Conservation (phyloP, 2,888 invertebrate genomes). For the Allolobophora icterica region DNA sequence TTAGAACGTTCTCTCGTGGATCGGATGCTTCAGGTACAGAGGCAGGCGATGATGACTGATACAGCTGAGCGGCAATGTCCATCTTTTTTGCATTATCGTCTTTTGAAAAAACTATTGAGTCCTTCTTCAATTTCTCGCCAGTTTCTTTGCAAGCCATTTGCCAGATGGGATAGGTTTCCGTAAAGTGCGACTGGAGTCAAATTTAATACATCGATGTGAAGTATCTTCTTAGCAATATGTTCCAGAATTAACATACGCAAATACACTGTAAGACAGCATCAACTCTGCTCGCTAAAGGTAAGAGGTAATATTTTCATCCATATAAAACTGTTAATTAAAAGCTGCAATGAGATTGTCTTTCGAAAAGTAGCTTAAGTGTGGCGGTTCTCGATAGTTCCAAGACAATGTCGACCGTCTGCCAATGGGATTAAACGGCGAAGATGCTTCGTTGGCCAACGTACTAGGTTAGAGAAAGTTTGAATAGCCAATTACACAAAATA, state of each 20-base stretch:
- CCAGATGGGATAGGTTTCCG: not conserved
- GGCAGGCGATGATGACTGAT: not conserved
- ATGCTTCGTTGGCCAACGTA: not conserved
- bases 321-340: not conserved
- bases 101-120: not conserved
- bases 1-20: constrained; percentile 7
- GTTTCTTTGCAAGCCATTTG: not conserved
- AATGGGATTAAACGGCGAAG: not conserved
- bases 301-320: not conserved
- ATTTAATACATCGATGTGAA: not conserved
- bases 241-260: not conserved
- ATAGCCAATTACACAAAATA: not conserved
- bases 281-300: not conserved
- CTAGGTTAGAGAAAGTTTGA: not conserved
- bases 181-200: not conserved
- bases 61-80: not conserved
- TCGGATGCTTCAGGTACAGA: not conserved
- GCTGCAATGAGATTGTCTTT: not conserved
- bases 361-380: not conserved
- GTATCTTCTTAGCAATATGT: not conserved
- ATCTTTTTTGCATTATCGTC: not conserved
- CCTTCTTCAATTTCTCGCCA: not conserved
- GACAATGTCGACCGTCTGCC: not conserved
- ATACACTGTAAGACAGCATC: not conserved
- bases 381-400: not conserved